Evolutionary conservation across 2,797 vertebrate genomes (phyloP).

Genomic region (Channa striata): DNA sequence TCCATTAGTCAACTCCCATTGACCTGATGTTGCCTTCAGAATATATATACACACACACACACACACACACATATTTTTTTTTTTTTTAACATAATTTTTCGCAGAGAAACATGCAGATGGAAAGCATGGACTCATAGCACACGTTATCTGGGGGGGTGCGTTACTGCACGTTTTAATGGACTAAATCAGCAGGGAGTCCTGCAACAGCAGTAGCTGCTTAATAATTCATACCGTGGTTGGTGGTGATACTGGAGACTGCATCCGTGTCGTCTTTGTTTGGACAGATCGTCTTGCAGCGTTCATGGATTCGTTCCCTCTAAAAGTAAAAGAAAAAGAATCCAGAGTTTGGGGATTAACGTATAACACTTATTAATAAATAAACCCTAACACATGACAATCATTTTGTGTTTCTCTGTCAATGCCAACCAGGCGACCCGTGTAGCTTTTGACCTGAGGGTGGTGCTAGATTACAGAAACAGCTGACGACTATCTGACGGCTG

Average conservation of each 20-base stretch:
- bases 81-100: no score
- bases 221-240: constrained; percentile 88
- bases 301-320: constrained; percentile 94
- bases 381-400: neutral
- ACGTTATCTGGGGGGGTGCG: no score
- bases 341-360: neutral
- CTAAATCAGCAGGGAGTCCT: neutral
- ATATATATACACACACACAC: no score
- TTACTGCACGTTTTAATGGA: neutral
- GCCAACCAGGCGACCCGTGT: no score
- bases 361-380: neutral
- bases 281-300: constrained; percentile 92
- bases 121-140: no score
- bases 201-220: constrained; percentile 31
- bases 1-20: neutral
- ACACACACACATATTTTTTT: no score
- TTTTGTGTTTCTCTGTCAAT: no score
- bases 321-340: constrained; percentile 27
- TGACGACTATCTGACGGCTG: no score
- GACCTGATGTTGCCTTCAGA: neutral
- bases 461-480: no score
- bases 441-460: no score
- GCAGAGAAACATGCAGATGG: no score
- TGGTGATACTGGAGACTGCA: constrained; percentile 83
- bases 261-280: constrained; percentile 91